These are phyloP conservation scores for Tichodroma muraria DNA, from an alignment of 2,113 vertebrate species.

Conservation along the genomic window DNA sequence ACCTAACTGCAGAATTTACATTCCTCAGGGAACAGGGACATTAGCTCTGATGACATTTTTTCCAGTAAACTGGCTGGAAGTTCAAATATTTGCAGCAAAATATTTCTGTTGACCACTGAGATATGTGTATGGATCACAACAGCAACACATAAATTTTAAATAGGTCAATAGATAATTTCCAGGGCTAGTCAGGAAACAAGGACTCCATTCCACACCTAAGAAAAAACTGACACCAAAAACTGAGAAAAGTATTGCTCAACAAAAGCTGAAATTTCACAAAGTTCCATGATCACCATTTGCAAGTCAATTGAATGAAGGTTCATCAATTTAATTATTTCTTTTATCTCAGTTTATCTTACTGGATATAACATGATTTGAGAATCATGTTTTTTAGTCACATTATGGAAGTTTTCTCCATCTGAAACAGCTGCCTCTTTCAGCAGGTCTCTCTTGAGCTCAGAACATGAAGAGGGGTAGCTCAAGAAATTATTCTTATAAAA, in stretches of 20 bases:
- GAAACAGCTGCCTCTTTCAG: not conserved
- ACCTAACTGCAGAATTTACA: not conserved
- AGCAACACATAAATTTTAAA: not conserved
- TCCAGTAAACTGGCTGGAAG: not conserved
- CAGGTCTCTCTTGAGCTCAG: not conserved
- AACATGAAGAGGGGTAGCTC: not conserved
- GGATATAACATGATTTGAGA: not conserved
- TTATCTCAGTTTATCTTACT: not conserved
- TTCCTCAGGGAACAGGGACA: not conserved
- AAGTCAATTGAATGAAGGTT: not conserved
- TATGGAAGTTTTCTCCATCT: not conserved
- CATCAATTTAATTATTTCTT: not conserved
- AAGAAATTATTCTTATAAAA: not conserved
- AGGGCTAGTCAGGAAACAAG: not conserved
- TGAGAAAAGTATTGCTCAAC: not conserved
- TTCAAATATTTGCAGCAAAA: conserved; percentile 3
- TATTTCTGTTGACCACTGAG: not conserved
- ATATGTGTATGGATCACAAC: not conserved
- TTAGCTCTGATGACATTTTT: not conserved
- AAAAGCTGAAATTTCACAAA: not conserved
- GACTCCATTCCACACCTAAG: not conserved
- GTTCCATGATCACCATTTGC: not conserved
- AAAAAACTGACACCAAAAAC: not conserved
- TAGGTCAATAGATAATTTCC: not conserved
- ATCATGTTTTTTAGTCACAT: not conserved